phyloP scores from a whole-genome alignment of 2,797 vertebrate genomes.

The Tokudaia tokunoshimensis region DNA sequence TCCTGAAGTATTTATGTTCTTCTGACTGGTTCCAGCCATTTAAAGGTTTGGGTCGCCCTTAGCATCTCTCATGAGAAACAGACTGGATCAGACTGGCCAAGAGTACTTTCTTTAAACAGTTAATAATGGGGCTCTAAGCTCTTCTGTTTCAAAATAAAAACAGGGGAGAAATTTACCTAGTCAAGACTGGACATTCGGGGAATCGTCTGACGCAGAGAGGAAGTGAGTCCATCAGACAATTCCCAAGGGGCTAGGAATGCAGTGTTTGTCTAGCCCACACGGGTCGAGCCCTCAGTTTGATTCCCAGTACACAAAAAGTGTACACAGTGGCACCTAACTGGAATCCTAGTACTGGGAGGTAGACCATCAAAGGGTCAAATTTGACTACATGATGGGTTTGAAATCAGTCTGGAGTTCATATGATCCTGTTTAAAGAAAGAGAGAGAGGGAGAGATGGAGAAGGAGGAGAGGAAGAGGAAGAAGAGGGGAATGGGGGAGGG shows the following conservation, averaged over 20 bases:
- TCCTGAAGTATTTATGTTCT: neutral
- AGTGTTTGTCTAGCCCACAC: neutral
- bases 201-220: neutral
- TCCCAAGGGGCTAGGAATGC: neutral
- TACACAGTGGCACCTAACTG: neutral
- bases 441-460: neutral
- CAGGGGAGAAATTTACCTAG: neutral
- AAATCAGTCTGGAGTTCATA: neutral
- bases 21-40: no score
- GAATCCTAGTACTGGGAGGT: neutral
- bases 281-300: no score
- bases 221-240: fast-evolving
- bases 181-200: neutral
- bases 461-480: neutral
- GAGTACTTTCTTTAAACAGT: neutral
- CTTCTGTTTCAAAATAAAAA: neutral
- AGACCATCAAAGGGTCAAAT: neutral
- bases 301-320: no score
- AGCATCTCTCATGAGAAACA: neutral
- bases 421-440: neutral
- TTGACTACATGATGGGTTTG: neutral
- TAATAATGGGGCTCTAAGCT: neutral
- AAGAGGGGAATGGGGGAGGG: no score
- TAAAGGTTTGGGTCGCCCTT: neutral
- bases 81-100: no score